A percentile compares a stretch with the other conserved stretches of the same genome.
Evolutionary conservation across 2,113 vertebrate species (phyloP).

Genomic region (Cairina moschata): DNA sequence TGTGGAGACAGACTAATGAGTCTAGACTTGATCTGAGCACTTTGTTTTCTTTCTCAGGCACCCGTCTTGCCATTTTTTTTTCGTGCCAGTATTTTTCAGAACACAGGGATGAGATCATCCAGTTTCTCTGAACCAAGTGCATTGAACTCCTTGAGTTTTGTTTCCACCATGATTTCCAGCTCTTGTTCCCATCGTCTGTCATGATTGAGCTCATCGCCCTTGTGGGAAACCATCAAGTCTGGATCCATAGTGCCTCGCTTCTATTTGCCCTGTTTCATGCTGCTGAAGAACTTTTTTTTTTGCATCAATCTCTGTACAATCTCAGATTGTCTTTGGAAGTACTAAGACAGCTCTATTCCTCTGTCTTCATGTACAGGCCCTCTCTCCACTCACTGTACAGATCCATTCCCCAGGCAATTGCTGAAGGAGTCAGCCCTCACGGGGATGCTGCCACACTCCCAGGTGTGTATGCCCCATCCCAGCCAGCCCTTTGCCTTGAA

Average conservation of each 20-base stretch:
- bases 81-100: conserved; percentile 46
- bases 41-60: conserved; percentile 49
- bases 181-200: background rate
- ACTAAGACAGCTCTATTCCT: background rate
- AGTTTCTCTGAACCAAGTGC: background rate
- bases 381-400: background rate
- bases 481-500: background rate
- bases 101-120: background rate
- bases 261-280: background rate
- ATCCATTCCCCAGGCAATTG: background rate
- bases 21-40: conserved; percentile 43
- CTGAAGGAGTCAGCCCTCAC: background rate
- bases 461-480: background rate
- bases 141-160: conserved; percentile 1
- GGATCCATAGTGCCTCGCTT: background rate
- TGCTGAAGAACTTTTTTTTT: background rate
- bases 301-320: background rate
- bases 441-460: background rate
- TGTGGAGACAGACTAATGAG: conserved; percentile 39
- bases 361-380: background rate
- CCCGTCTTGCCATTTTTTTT: conserved; percentile 2
- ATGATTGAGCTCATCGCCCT: background rate
- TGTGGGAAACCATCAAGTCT: conserved; percentile 11
- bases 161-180: conserved; percentile 41
- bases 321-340: background rate